Evolutionary conservation across 1,140 invertebrate species (phyloP), one percentile per base, ranked within the genome.

Genomic region (Trigoniulus corallinus): DNA sequence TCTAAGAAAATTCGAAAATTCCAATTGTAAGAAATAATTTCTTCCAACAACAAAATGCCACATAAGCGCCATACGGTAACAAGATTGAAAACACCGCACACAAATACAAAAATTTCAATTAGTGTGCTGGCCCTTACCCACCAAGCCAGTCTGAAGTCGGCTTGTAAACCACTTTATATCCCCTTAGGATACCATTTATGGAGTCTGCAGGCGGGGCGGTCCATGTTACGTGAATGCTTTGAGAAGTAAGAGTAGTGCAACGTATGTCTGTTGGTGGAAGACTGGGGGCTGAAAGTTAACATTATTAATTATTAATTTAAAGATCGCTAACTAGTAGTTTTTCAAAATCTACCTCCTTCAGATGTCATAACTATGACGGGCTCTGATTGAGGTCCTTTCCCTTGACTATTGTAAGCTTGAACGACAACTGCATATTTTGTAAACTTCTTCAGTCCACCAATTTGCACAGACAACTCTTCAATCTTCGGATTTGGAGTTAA

Each of bases 151-250:
- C 78, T 57, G 89, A 84, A 57, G 82, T 86, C 43, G 88, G 86
- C 60, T 88, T 91, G 63, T 93, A 95, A 54, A 94, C 80, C 47
- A 96, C 86, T 70, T 94, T 95, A 71, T 95, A 97, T 23, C 88
- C 89, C 65, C 91, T 91, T 55, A 96, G 88, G 42, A 94, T 80
- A 57, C 92, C 92, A 64, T 96, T 92, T 40, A 91, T 86, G 48
- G 86, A 81, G 50, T 80, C 82, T 0, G 88, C 71, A 25, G 88
- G 86, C 0, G 89, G 89, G 0, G 87, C 88, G 0, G 84, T 80
- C 91, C 91, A 97, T 1, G 84, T 84, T 2, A 96, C 84, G 50
- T 87, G 75, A 61, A 97, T 91, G 18, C 86, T 91, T 67, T 92
- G 84, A 7, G 91, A 91, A 2, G 87, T 92, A 3, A 94, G 70